Evolutionary conservation across 2,797 vertebrate genomes (phyloP), one percentile per base, ranked within the genome.

Genomic region (Helarctos malayanus): DNA sequence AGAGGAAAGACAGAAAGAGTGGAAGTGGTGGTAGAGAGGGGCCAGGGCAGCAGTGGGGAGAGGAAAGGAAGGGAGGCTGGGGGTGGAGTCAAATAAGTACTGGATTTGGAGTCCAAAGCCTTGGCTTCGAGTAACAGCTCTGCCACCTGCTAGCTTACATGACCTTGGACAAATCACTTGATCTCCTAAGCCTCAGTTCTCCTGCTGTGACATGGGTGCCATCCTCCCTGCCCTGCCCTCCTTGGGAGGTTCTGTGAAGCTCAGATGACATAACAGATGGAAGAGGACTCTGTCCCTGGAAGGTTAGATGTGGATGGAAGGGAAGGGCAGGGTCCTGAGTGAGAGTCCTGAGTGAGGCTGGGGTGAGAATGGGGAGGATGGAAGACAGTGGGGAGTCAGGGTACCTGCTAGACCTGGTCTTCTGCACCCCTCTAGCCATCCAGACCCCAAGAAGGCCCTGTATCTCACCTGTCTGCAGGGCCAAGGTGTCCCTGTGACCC

Each of bases 361-460:
- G 61, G 38, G 57, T 95, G 63, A 76, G 32, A 59, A 91, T 81
- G 91, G 54, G 63, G 47, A 65, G 41, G 71, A 73, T 91, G 97
- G 96, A 97, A 95, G 65, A 35, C 91, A 91, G 90, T 63, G 94
- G 95, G 97, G 47, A 97, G 93, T 96, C 97, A 90, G 97, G 98
- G 98, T 84, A 97, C 97, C 98, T 98, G 97, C 98, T 96, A 98
- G 98, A 97, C 98, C 21, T 89, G 91, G 95, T 96, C 97, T 97
- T 96, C 90, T 95, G 97, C 92, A 98, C 97, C 92, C 94, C 94
- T 98, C 97, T 76, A 68, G 92, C 45, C 27, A 0, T 52, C 71
- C 57, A 71, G 84, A 52, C 23, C 35, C 71, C 15, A 14, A 27
- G 59, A 63, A 73, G n/a, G 47, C 49, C 56, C 41, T 54, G 27